These are phyloP conservation scores for Hycleus phaleratus DNA, from an alignment of 1,140 invertebrate species.

Conservation along the genomic window DNA sequence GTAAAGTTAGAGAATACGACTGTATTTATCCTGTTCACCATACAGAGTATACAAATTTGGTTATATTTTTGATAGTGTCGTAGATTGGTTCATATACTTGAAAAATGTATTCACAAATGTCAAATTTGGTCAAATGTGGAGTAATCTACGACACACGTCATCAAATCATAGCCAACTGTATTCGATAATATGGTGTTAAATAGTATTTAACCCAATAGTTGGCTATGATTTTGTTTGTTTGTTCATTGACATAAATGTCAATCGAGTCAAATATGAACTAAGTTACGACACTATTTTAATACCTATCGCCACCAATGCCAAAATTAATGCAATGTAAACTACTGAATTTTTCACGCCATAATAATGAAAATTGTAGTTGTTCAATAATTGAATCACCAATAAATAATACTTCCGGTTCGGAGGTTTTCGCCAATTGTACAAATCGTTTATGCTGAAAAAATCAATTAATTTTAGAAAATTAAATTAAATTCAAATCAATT, in stretches of 20 bases:
- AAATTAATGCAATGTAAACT: conserved; percentile 64
- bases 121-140: no score
- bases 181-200: no score
- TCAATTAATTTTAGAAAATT: not conserved
- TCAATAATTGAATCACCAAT: conserved; percentile 64
- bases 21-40: no score
- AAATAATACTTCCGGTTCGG: conserved; percentile 63
- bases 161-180: no score
- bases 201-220: no score
- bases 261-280: not conserved
- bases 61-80: no score
- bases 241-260: no score
- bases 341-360: conserved; percentile 52
- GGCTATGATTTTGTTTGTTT: no score
- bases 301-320: conserved; percentile 63
- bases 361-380: conserved; percentile 50
- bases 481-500: not conserved
- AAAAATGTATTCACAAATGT: no score
- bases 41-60: no score
- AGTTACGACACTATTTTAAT: not conserved
- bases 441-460: conserved; percentile 56
- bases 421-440: conserved; percentile 52
- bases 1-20: no score
- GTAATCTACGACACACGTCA: not conserved
- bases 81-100: no score